Evolutionary conservation across 2,888 invertebrate genomes (phyloP).

Genomic region (Drosophila meridiana): DNA sequence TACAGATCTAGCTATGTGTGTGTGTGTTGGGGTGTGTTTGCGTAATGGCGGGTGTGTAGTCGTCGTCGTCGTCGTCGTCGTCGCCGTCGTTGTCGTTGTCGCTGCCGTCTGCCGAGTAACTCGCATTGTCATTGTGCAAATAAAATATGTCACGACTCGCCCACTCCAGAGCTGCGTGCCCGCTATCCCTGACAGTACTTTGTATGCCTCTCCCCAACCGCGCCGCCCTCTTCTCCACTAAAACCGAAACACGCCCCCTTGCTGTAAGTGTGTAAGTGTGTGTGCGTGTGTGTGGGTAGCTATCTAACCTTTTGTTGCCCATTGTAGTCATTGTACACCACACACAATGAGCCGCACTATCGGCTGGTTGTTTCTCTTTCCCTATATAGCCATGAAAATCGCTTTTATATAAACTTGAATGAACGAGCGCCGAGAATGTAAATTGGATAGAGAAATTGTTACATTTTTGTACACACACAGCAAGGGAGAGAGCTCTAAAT

Average conservation of each 20-base stretch:
- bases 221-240: not conserved
- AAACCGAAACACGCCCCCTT: slow-evolving; percentile 69
- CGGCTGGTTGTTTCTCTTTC: slow-evolving; percentile 45
- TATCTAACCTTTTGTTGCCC: slow-evolving; percentile 78
- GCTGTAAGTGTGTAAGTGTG: slow-evolving; percentile 27
- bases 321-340: slow-evolving; percentile 68
- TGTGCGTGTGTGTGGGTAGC: slow-evolving; percentile 23
- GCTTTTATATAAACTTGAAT: slow-evolving; percentile 74
- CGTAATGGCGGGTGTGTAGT: slow-evolving; percentile 71
- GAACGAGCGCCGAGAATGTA: slow-evolving; percentile 50
- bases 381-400: slow-evolving; percentile 56
- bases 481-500: not conserved
- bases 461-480: slow-evolving; percentile 18
- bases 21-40: slow-evolving; percentile 68
- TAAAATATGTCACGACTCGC: slow-evolving; percentile 83
- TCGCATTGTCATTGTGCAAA: slow-evolving; percentile 82
- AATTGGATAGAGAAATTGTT: slow-evolving; percentile 39
- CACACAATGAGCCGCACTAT: slow-evolving; percentile 67
- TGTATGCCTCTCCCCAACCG: slow-evolving; percentile 23
- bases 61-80: slow-evolving; percentile 41
- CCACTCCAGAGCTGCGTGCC: slow-evolving; percentile 56
- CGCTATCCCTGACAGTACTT: slow-evolving; percentile 40
- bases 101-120: slow-evolving; percentile 66
- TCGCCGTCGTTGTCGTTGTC: slow-evolving; percentile 38
- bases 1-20: slow-evolving; percentile 37